A percentile compares a stretch with the other conserved stretches of the same genome.
Conservation (phyloP, 2,797 vertebrate genomes). For the Enteromius viviparus region DNA sequence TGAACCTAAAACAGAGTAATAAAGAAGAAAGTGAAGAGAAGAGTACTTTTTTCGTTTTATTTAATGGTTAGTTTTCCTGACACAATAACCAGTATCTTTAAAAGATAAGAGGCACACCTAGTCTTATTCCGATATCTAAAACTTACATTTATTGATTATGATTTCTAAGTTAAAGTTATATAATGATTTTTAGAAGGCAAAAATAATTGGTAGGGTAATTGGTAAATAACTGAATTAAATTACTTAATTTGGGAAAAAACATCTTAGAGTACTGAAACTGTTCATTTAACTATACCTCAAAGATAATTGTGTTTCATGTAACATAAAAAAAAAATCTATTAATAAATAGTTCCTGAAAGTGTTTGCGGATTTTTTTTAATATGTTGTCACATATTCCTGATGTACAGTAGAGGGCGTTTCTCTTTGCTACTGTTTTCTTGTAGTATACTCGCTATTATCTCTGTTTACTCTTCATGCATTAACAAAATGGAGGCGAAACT, state of each 20-base stretch:
- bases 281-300: neutral
- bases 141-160: neutral
- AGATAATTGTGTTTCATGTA: neutral
- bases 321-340: neutral
- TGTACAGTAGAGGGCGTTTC: conserved; percentile 24
- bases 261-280: neutral
- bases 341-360: conserved; percentile 11
- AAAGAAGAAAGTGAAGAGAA: conserved; percentile 46
- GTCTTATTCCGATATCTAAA: neutral
- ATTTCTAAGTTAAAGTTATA: neutral
- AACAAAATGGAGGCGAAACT: neutral
- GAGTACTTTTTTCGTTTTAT: neutral
- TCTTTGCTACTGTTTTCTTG: neutral
- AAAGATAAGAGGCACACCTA: neutral
- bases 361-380: neutral
- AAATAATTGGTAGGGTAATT: neutral
- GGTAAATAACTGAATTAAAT: neutral
- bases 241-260: neutral
- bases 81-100: neutral
- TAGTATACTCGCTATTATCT: neutral
- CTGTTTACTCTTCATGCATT: neutral
- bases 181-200: neutral
- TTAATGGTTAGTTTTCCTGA: neutral
- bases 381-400: neutral
- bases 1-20: conserved; percentile 50